Conservation (phyloP, 2,113 vertebrate species). For the Blennius ocellaris region DNA sequence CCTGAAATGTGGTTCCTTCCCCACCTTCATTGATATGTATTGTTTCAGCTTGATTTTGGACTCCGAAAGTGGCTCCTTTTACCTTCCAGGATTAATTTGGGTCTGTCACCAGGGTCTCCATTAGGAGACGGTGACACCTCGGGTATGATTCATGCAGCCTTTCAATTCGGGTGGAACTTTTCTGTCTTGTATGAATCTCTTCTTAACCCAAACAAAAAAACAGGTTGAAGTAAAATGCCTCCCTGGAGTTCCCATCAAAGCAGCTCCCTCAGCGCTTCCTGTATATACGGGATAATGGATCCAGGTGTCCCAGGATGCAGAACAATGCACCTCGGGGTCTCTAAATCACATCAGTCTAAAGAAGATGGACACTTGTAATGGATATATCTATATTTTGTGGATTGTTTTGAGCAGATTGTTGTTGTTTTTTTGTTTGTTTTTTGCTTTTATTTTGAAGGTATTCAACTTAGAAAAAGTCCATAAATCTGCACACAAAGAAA, state of each 20-base stretch:
- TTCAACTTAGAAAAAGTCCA: constrained; percentile 49
- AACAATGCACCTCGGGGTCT: constrained; percentile 38
- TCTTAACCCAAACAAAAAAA: constrained; percentile 22
- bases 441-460: constrained; percentile 53
- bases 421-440: too few species aligned
- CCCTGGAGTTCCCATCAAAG: constrained; percentile 28
- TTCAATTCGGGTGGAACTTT: constrained; percentile 40
- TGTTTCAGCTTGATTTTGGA: constrained; percentile 46
- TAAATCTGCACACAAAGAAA: constrained; percentile 65
- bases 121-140: constrained; percentile 11
- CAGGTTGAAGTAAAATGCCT: constrained; percentile 20
- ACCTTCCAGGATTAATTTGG: constrained; percentile 34
- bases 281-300: constrained; percentile 25
- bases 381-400: constrained; percentile 41
- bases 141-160: neutral
- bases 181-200: constrained; percentile 40
- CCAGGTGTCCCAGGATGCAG: too few species aligned
- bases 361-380: constrained; percentile 37
- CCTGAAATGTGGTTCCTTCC: constrained; percentile 54
- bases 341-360: constrained; percentile 15
- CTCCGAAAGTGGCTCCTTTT: constrained; percentile 23
- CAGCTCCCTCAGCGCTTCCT: constrained; percentile 16
- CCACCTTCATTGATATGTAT: constrained; percentile 40
- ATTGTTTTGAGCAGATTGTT: constrained; percentile 41
- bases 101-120: constrained; percentile 22